A percentile compares a stretch with the other conserved stretches of the same genome.
phyloP scores from a whole-genome alignment of 2,888 invertebrate genomes.

The Platycnemis pennipes region DNA sequence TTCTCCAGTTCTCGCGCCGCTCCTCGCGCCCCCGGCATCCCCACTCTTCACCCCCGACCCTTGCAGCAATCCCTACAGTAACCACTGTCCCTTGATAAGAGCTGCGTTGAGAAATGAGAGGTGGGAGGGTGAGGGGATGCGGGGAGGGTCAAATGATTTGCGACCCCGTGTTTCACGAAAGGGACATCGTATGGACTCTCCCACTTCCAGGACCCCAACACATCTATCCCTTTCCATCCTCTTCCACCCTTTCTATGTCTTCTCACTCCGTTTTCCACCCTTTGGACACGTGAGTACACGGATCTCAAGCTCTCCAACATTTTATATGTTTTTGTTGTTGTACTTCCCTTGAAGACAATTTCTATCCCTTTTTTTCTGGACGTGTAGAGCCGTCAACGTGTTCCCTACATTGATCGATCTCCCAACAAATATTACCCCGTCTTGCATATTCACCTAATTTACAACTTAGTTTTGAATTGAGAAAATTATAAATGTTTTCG shows the following conservation, averaged over 20 bases:
- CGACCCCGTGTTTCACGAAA: conserved; percentile 31
- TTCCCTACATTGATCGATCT: no score
- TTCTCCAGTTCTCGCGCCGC: background rate
- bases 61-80: background rate
- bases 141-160: conserved; percentile 18
- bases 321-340: no score
- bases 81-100: conserved; percentile 19
- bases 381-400: no score
- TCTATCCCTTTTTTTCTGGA: no score
- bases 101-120: conserved; percentile 9
- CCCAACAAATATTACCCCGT: no score
- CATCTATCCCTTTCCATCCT: background rate
- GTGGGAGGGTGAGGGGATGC: background rate
- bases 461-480: no score
- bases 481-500: no score
- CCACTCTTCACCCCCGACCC: background rate
- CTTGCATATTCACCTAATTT: no score
- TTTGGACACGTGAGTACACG: no score
- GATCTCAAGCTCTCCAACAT: no score
- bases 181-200: background rate
- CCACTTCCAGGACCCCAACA: background rate
- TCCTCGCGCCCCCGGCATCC: background rate
- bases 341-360: no score
- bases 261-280: background rate
- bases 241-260: background rate